phyloP scores from a whole-genome alignment of 2,888 invertebrate genomes.

The Chaetogeoica ovagalla region DNA sequence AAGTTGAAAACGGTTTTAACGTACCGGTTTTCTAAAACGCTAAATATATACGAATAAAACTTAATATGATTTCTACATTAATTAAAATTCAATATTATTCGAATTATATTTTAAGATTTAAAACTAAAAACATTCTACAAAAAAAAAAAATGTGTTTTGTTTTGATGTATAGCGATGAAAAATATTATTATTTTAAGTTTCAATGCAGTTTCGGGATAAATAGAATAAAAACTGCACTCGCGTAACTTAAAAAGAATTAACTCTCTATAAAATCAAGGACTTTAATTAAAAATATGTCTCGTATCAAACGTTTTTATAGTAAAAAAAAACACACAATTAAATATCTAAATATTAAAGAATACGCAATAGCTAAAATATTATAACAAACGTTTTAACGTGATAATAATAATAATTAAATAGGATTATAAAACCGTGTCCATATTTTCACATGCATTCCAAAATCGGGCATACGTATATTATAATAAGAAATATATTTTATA shows the following conservation, averaged over 20 bases:
- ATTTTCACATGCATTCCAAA: neutral
- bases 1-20: neutral
- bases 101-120: too few relatives aligned
- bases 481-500: too few relatives aligned
- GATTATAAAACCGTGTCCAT: constrained; percentile 8
- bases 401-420: constrained; percentile 22
- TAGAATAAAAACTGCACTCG: too few relatives aligned
- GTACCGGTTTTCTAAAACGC: neutral
- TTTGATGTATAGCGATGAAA: too few relatives aligned
- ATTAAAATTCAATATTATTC: too few relatives aligned
- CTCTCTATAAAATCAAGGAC: neutral
- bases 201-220: too few relatives aligned
- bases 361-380: neutral
- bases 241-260: neutral
- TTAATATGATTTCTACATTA: neutral
- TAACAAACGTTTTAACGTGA: constrained; percentile 26
- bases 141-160: too few relatives aligned
- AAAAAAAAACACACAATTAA: neutral
- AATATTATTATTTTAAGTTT: too few relatives aligned
- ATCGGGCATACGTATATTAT: neutral
- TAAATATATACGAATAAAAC: neutral
- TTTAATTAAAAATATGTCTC: constrained; percentile 13
- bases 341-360: constrained; percentile 5
- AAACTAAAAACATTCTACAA: too few relatives aligned
- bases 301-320: neutral